Conservation (phyloP, 2,888 invertebrate species). For the Platypus cylindrus region DNA sequence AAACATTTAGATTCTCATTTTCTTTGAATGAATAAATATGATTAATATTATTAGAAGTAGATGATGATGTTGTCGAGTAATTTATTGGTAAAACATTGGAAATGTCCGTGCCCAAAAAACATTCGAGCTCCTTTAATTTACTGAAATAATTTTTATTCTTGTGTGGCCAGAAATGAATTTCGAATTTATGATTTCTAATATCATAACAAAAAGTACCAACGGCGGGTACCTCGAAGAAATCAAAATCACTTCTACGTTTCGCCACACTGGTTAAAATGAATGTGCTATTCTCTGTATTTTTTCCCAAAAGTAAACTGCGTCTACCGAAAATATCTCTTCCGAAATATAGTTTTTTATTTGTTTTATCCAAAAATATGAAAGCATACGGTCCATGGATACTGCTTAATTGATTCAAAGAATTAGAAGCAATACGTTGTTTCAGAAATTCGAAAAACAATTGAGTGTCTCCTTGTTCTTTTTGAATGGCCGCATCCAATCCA, state of each 20-base stretch:
- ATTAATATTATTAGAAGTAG: background rate
- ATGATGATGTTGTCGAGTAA: background rate
- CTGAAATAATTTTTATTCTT: conserved; percentile 28
- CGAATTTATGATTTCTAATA: conserved; percentile 30
- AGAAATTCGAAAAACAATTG: conserved; percentile 37
- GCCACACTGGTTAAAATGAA: conserved; percentile 43
- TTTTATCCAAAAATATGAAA: conserved; percentile 60
- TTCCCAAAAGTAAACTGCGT: conserved; percentile 62
- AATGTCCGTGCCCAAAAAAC: conserved; percentile 27
- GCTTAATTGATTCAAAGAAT: conserved; percentile 5
- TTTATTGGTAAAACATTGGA: conserved; percentile 11
- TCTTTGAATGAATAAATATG: conserved; percentile 7
- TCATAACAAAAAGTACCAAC: conserved; percentile 44
- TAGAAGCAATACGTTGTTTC: conserved; percentile 23
- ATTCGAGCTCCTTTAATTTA: conserved; percentile 29
- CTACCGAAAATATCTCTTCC: conserved; percentile 77
- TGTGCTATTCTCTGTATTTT: conserved; percentile 24
- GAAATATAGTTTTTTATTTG: conserved; percentile 53
- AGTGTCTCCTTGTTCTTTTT: conserved; percentile 39
- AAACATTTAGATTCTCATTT: conserved; percentile 10
- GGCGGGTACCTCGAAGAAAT: conserved; percentile 48
- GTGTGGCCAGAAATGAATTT: conserved; percentile 35
- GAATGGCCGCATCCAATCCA: conserved; percentile 27
- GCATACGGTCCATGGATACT: conserved; percentile 70
- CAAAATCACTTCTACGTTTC: conserved; percentile 40